Base-by-base conservation (phyloP, 2,797 vertebrate genomes). In the Taenioides sp. region DNA sequence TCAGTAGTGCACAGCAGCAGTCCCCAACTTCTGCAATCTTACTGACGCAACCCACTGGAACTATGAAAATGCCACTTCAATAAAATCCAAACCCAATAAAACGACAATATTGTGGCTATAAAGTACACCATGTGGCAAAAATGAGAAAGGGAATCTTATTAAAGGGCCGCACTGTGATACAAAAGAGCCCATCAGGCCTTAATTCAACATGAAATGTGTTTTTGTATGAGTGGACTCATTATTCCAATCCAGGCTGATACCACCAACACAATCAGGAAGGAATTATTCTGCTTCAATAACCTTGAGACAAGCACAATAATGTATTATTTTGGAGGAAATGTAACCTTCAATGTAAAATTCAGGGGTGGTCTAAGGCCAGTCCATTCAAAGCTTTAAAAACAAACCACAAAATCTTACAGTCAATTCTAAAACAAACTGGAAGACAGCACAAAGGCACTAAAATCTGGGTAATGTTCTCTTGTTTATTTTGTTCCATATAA, bases 41-140 rank as follows among this genome's bases (percentile, higher is more conserved):
- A 57, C 61, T 65, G 58, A 79, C 27, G 71, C 47, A 74, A 20
- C 63, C 69, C 43, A 65, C 2, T 70, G 77, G 65, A 79, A 61
- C 47, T 58, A 70, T 75, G 18, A 79, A 77, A 81, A 72, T 71
- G 72, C 11, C 25, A 69, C 58, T 67, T 71, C 65, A 27, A 77
- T 84, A 78, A 88, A 88, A 81, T 73, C 57, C 83, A 73, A 88
- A 86, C 58, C 72, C 63, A 82, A 84, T 87, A 81, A 85, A 87
- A 80, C 86, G 79, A 77, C 76, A 89, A 89, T 90, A 84, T 75
- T 50, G 72, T 17, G 65, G 73, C 69, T 27, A 69, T 86, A 82
- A 88, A 87, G 75, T 64, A 85, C 81, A 77, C 70, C 70, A 52
- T 20, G 22, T 1, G 7, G 74, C 49, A 65, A 66, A 69, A 61